A percentile compares a stretch with the other conserved stretches of the same genome.
phyloP scores from a whole-genome alignment of 2,888 invertebrate genomes.

The Xiphydria camelus region DNA sequence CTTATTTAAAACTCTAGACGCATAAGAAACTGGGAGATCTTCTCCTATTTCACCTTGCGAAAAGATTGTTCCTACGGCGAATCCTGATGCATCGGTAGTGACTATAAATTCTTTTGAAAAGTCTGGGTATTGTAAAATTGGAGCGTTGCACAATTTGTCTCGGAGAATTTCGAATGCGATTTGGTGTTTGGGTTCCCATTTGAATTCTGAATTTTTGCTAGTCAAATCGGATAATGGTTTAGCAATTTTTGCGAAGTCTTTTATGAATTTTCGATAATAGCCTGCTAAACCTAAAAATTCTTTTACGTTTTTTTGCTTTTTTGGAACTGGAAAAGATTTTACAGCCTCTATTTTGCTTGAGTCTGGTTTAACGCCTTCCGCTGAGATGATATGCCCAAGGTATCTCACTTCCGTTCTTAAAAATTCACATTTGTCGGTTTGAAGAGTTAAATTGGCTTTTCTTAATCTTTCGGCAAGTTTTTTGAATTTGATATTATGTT shows the following conservation, averaged over 20 bases:
- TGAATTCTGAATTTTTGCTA: background rate
- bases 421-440: conserved; percentile 6
- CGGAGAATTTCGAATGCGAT: background rate
- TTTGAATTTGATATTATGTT: conserved; percentile 1
- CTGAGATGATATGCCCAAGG: conserved; percentile 1
- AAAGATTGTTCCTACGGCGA: conserved; percentile 36
- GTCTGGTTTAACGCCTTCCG: conserved; percentile 4
- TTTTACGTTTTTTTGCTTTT: background rate
- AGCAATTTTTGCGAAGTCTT: background rate
- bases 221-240: background rate
- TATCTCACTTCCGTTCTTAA: conserved; percentile 4
- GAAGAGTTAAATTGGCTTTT: conserved; percentile 1
- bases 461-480: background rate
- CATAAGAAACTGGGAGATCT: conserved; percentile 43
- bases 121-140: conserved; percentile 33
- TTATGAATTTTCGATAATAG: background rate
- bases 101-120: conserved; percentile 33
- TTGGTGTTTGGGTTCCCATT: background rate
- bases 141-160: conserved; percentile 1
- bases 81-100: conserved; percentile 39
- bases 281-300: background rate
- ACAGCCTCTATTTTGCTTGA: background rate
- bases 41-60: conserved; percentile 39
- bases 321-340: background rate
- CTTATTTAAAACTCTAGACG: conserved; percentile 34